Conservation (phyloP, 1,140 invertebrate species). For the Diorhabda elongata region DNA sequence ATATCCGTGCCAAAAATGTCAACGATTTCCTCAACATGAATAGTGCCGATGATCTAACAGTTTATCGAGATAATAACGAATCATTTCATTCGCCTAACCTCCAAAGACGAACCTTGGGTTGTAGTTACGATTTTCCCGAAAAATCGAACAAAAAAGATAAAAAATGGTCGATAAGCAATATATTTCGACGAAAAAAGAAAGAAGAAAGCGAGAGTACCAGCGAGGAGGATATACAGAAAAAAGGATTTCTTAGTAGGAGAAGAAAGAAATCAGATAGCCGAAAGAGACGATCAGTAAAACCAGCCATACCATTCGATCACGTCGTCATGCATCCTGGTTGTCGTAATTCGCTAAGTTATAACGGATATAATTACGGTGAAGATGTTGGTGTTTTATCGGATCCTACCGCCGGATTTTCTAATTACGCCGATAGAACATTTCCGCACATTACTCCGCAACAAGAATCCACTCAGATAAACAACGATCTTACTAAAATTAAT, state of each 20-base stretch:
- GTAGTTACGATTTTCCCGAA: slow-evolving; percentile 42
- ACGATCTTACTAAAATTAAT: slow-evolving; percentile 22
- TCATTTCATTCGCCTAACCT: slow-evolving; percentile 33
- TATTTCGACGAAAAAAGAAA: slow-evolving; percentile 66
- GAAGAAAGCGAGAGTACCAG: slow-evolving; percentile 57
- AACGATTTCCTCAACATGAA: slow-evolving; percentile 38
- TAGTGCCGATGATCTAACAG: slow-evolving; percentile 37
- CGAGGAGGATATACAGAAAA: slow-evolving; percentile 55
- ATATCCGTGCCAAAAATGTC: slow-evolving; percentile 37
- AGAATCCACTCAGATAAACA: slow-evolving; percentile 19
- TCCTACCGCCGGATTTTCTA: slow-evolving; percentile 46
- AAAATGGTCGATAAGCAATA: slow-evolving; percentile 69
- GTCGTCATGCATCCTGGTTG: slow-evolving; percentile 34
- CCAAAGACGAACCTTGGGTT: slow-evolving; percentile 31
- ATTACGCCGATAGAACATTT: slow-evolving; percentile 47
- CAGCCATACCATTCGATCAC: slow-evolving; percentile 39
- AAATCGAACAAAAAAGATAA: slow-evolving; percentile 52
- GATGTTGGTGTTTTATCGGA: slow-evolving; percentile 47
- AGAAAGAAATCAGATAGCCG: slow-evolving; percentile 51
- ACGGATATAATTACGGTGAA: slow-evolving; percentile 44
- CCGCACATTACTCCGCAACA: slow-evolving; percentile 42
- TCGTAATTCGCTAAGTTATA: slow-evolving; percentile 27
- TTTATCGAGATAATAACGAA: slow-evolving; percentile 30
- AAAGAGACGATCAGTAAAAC: slow-evolving; percentile 33
- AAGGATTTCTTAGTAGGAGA: slow-evolving; percentile 48